These are phyloP conservation scores for Hiodon alosoides DNA, from an alignment of 2,113 vertebrate species.

Conservation along the genomic window DNA sequence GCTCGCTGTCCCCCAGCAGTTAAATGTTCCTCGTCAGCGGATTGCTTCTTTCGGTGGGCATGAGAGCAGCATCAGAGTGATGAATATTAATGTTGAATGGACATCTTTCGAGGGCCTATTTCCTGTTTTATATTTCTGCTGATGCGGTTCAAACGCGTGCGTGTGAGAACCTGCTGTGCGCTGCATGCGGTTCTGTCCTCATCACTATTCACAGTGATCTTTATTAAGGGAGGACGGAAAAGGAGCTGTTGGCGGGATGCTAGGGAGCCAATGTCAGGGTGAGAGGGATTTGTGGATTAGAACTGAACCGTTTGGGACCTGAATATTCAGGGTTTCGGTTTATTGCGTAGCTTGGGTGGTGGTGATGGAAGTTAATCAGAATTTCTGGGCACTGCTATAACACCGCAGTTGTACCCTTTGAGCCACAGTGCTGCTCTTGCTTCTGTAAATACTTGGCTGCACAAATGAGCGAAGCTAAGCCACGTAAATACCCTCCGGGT, in stretches of 20 bases:
- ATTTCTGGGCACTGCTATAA: no score
- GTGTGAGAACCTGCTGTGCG: background rate
- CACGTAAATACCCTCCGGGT: no score
- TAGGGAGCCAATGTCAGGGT: background rate
- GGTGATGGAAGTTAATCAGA: no score
- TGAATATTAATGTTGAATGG: conserved; percentile 9
- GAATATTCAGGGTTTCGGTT: no score
- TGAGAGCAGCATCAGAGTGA: background rate
- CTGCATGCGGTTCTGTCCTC: background rate
- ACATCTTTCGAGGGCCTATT: background rate
- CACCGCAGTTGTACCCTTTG: no score
- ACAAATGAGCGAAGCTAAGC: no score
- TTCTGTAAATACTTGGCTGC: no score
- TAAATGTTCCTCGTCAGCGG: no score
- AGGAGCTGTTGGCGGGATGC: background rate
- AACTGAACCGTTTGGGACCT: no score
- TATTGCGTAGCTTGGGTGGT: no score
- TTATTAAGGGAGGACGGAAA: background rate
- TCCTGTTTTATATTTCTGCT: background rate
- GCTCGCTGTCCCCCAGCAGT: no score
- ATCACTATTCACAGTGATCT: background rate
- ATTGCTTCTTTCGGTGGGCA: background rate
- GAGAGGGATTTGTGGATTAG: background rate
- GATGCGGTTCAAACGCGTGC: background rate
- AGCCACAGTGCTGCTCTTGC: no score